These are phyloP conservation scores for Omphaloscelis lunosa DNA, from an alignment of 2,888 invertebrate species.

Conservation along the genomic window DNA sequence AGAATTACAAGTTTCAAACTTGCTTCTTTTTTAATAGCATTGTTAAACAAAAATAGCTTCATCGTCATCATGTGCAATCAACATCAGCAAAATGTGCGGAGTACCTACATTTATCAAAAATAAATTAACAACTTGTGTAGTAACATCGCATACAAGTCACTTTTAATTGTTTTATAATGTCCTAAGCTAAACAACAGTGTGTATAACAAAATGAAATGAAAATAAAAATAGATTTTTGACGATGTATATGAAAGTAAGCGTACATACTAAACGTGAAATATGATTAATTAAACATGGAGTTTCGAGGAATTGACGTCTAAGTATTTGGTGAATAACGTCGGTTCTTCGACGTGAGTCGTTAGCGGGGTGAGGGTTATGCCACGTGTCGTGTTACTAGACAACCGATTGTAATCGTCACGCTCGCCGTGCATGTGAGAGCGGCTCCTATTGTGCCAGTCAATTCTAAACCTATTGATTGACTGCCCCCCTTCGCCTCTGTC, in stretches of 20 bases:
- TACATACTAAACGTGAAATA: conserved; percentile 28
- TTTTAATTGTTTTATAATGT: not conserved
- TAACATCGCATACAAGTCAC: conserved; percentile 2
- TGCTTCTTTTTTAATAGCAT: conserved; percentile 13
- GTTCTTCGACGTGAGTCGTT: conserved; percentile 63
- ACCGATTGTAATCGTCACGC: conserved; percentile 65
- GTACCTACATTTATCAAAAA: conserved; percentile 13
- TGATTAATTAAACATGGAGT: conserved; percentile 44
- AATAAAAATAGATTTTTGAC: conserved; percentile 14
- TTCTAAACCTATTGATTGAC: conserved; percentile 83
- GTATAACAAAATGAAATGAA: conserved; percentile 11
- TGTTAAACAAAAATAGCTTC: conserved; percentile 9
- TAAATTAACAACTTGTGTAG: not conserved
- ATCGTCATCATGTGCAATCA: conserved; percentile 15
- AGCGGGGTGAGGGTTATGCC: conserved; percentile 73
- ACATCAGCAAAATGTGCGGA: not conserved
- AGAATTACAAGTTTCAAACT: conserved; percentile 11
- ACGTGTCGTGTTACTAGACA: conserved; percentile 72
- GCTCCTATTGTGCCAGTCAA: conserved; percentile 73
- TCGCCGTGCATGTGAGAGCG: conserved; percentile 68
- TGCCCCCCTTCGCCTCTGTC: conserved; percentile 70
- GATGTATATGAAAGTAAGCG: not conserved
- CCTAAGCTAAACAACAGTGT: not conserved
- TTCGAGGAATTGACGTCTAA: conserved; percentile 45
- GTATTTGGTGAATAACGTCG: conserved; percentile 63